Percentiles rank a stretch among this genome's conserved stretches.
These are phyloP conservation scores for Caenorhabditis japonica DNA, from an alignment of 2,888 invertebrate species.

Conservation along the genomic window DNA sequence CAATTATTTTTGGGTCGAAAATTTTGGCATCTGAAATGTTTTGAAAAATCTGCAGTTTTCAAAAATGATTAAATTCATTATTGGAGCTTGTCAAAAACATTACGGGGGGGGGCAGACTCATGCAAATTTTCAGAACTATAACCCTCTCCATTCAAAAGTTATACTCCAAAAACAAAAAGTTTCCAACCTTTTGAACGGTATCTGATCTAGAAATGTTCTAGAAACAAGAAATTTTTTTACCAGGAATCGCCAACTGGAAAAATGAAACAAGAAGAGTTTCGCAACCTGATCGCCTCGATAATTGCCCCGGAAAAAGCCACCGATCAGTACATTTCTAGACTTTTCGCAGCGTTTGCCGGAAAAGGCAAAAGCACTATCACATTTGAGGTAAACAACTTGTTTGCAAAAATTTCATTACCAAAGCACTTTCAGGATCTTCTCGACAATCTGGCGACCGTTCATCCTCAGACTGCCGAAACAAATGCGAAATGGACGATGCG, in stretches of 20 bases:
- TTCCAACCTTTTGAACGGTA: too few species aligned
- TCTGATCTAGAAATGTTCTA: neutral
- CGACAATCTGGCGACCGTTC: slow-evolving; percentile 54
- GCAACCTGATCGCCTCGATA: slow-evolving; percentile 55
- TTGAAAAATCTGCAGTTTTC: too few species aligned
- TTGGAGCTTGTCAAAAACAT: too few species aligned
- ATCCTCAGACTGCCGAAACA: slow-evolving; percentile 60
- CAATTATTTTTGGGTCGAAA: too few species aligned
- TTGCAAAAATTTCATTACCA: too few species aligned
- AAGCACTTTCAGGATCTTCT: slow-evolving; percentile 58
- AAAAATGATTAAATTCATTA: too few species aligned
- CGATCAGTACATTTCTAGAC: slow-evolving; percentile 61
- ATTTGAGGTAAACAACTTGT: slow-evolving; percentile 66
- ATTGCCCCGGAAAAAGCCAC: slow-evolving; percentile 62
- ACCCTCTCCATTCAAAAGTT: too few species aligned
- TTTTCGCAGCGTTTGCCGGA: slow-evolving; percentile 57
- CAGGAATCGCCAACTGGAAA: slow-evolving; percentile 75
- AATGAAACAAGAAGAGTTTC: slow-evolving; percentile 69
- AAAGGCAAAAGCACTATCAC: slow-evolving; percentile 59
- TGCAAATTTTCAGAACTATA: too few species aligned
- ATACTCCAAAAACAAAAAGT: too few species aligned
- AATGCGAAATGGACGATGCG: slow-evolving; percentile 73
- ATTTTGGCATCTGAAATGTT: too few species aligned
- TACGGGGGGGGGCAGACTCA: too few species aligned
- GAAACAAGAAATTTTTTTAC: slow-evolving; percentile 13